These are phyloP conservation scores for Morelia viridis DNA, from an alignment of 2,797 vertebrate genomes.

Conservation along the genomic window DNA sequence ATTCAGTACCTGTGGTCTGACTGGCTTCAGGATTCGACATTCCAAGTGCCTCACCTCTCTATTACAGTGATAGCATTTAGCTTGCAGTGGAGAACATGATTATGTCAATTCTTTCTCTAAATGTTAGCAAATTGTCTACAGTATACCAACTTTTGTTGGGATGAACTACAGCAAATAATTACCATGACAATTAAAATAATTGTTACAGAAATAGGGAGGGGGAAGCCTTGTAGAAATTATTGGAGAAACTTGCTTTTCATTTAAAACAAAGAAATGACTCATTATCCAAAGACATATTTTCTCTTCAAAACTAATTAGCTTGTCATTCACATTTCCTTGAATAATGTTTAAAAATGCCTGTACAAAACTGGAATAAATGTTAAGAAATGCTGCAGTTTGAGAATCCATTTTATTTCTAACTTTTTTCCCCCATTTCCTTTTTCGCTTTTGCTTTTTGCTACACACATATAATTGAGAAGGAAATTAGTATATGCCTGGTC, in stretches of 20 bases:
- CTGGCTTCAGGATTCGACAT: not conserved
- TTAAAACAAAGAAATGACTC: conserved; percentile 35
- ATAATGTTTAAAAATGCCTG: conserved; percentile 27
- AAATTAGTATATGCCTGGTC: not conserved
- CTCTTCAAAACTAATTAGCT: conserved; percentile 33
- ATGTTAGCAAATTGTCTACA: not conserved
- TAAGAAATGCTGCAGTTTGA: not conserved
- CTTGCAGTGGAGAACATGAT: not conserved
- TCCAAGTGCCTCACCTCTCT: not conserved
- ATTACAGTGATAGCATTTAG: not conserved
- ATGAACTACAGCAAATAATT: conserved; percentile 54
- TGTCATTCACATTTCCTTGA: conserved; percentile 35
- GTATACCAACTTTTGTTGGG: conserved; percentile 39
- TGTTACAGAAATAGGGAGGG: conserved; percentile 38
- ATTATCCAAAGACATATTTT: conserved; percentile 29
- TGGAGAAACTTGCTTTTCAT: conserved; percentile 35
- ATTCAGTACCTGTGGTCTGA: not conserved
- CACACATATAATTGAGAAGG: not conserved
- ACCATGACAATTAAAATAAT: conserved; percentile 57
- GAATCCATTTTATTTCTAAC: not conserved
- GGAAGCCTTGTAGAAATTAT: conserved; percentile 33
- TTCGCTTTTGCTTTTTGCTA: not conserved
- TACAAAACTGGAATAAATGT: conserved; percentile 6
- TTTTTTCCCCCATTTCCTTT: not conserved
- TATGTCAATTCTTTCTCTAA: not conserved